Evolutionary conservation across 2,113 vertebrate genomes (phyloP), one percentile per base, ranked within the genome.

Genomic region (Eulemur rufifrons): DNA sequence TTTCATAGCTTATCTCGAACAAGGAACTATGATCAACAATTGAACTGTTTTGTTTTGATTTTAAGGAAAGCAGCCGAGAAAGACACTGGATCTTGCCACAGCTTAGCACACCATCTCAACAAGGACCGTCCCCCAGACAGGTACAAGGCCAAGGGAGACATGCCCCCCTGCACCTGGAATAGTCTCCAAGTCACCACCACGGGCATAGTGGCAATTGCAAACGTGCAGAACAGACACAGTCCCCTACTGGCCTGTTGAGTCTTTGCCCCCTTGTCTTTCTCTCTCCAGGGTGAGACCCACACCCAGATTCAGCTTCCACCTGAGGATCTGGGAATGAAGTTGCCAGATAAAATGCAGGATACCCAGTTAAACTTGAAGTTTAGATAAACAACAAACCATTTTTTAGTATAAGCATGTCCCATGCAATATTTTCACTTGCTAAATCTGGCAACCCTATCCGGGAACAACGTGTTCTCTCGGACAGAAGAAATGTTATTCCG

Each of bases 181-280:
- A 3, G 63, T 29, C 37, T 73, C 12, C 50, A 59, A 4, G 81
- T 42, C 3, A 9, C 32, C 4, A n/a, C 13, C 45, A 32, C 5
- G 6, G 27, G 54, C 12, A 21, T 7, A 61, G 9, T 0, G 29
- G 50, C 37, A 42, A 37, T 17, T 64, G 6, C 25, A 68, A 27
- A 66, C 25, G 23, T 21, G 10, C 0, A 21, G 1, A 29, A 64
- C 2, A 91, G 52, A 89, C 12, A 8, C 0, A 1, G 12, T 27
- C 14, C 27, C 54, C 9, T 66, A 7, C 32, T 5, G 61, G 37
- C 11, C 32, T 18, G 13, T 0, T 15, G 18, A 10, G 7, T 27
- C 34, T 21, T 2, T 61, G 15, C 3, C n/a, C 25, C 37, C 13
- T 17, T 3, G 1, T 39, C 37, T 77, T 69, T 56, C n/a, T 66